These are phyloP conservation scores for Pitangus sulphuratus DNA, from an alignment of 2,797 vertebrate genomes.

Conservation along the genomic window DNA sequence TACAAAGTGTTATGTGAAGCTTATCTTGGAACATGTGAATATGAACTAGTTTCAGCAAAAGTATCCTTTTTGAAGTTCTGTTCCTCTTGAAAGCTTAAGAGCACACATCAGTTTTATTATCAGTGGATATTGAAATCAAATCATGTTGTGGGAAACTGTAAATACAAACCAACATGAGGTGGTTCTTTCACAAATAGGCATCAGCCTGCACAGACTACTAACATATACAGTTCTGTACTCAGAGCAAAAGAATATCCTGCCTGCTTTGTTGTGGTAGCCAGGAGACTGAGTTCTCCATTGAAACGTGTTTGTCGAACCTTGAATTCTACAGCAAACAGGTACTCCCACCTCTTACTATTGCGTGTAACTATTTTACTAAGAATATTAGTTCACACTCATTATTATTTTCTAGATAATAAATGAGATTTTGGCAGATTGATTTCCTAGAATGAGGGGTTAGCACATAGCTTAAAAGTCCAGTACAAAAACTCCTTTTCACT, in stretches of 20 bases:
- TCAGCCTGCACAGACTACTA: not conserved
- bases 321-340: slow-evolving; percentile 6
- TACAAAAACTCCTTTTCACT: not conserved
- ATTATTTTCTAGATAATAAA: not conserved
- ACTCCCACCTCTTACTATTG: not conserved
- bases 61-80: not conserved
- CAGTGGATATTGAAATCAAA: slow-evolving; percentile 1
- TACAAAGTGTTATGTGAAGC: not conserved
- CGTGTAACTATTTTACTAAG: not conserved
- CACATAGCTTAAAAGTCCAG: not conserved
- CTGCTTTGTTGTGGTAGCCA: slow-evolving; percentile 35
- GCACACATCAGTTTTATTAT: not conserved
- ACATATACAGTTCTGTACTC: not conserved
- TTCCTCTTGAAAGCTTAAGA: not conserved
- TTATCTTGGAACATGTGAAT: slow-evolving; percentile 19
- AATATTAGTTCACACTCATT: not conserved
- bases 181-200: not conserved
- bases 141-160: not conserved
- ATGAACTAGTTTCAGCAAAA: slow-evolving; percentile 8
- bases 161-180: not conserved
- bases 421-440: not conserved
- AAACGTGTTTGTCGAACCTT: not conserved
- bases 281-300: not conserved
- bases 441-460: not conserved
- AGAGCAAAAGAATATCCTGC: slow-evolving; percentile 10